These are phyloP conservation scores for Clarias macrocephalus DNA, from an alignment of 2,113 vertebrate species.

Conservation along the genomic window DNA sequence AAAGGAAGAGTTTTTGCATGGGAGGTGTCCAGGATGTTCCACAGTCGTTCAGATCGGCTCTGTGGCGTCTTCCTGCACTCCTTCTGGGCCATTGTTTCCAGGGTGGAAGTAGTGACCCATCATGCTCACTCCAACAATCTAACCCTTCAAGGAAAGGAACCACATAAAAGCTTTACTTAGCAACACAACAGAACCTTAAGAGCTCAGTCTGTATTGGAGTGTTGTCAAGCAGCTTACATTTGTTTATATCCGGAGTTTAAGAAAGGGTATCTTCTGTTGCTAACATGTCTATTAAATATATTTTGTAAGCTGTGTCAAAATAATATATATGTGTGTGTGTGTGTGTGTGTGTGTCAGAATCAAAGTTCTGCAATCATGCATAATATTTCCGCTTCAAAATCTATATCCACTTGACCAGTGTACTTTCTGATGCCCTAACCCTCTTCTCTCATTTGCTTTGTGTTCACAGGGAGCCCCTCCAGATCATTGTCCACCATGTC, in stretches of 20 bases:
- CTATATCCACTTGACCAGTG: background rate
- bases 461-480: constrained; percentile 82
- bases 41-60: background rate
- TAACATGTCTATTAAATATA: background rate
- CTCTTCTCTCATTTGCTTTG: constrained; percentile 31
- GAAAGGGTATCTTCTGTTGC: background rate
- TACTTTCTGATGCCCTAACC: background rate
- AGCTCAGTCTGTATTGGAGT: constrained; percentile 25
- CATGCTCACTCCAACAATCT: constrained; percentile 2
- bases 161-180: constrained; percentile 35
- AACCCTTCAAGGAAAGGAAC: constrained; percentile 50
- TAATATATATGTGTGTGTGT: no score
- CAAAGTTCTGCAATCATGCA: background rate
- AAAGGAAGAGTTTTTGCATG: background rate
- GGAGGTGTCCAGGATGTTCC: constrained; percentile 31
- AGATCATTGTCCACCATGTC: constrained; percentile 92
- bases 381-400: background rate
- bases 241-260: constrained; percentile 24
- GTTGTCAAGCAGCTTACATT: constrained; percentile 17
- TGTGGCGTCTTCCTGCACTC: constrained; percentile 2
- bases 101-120: constrained; percentile 30
- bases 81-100: constrained; percentile 36
- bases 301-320: background rate
- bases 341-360: no score
- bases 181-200: constrained; percentile 14